Base-by-base conservation (phyloP, 2,888 invertebrate genomes). In the Xylota segnis region DNA sequence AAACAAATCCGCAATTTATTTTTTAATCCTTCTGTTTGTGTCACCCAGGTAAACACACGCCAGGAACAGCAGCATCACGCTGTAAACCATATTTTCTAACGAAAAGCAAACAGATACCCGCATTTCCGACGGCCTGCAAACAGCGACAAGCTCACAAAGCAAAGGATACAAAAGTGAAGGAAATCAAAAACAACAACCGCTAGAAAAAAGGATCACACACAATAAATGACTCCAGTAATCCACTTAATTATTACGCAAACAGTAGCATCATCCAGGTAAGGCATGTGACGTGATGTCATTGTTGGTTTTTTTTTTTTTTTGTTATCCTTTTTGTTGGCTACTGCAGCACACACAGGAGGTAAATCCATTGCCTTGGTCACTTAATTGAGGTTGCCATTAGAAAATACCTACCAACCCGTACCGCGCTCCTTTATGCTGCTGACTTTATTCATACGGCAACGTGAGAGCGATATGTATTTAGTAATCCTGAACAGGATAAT, bases 231-330 rank as follows among this genome's bases (percentile, higher is more conserved):
- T 68, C 70, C 74, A 56, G 74, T 79, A 84, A 79, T 83, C 74
- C 74, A 79, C 79, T 84, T 75, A 84, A 79, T 83, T 83, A 79
- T 68, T 70, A 79, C 56, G 68, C 61, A 78, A 84, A 79, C 79
- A 79, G 63, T 43, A 45, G 59, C 68, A 58, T 65, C 76, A 70
- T 16, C 59, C 61, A 77, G 77, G 77, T 43, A 40, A 16, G n/a
- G 37, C 18, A 47, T 32, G 43, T 70, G 65, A 58, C 50, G 65
- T 71, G 71, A 37, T 50, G 45, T 40, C 61, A 75, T 75, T 74
- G 52, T 47, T 77, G 6, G 6, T 47, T 77, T 68, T 68, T 68
- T 68, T 54, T 70, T 56, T 29, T 47, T 54, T 56, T 5, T 12
- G n/a, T 2, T 18, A 23, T 54, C 50, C 58, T 52, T 61, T 37